Evolutionary conservation across 2,888 invertebrate genomes (phyloP).

Genomic region (Nudaria mundana): DNA sequence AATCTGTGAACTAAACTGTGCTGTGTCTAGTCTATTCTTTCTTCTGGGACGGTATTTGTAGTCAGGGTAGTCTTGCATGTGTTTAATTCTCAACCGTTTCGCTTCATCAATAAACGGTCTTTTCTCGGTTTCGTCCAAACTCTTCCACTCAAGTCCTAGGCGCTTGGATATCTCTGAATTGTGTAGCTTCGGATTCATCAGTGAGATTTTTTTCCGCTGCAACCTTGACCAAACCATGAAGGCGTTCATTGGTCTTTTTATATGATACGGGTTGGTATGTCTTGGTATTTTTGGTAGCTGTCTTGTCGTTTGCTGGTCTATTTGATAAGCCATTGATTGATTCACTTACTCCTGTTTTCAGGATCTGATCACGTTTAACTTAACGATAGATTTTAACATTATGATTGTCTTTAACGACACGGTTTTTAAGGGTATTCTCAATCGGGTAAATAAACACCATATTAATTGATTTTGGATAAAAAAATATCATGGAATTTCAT

Average conservation of each 20-base stretch:
- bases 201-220: conserved; percentile 91
- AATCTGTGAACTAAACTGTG: conserved; percentile 50
- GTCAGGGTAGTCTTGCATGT: conserved; percentile 87
- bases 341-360: conserved; percentile 16
- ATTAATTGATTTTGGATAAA: conserved; percentile 12
- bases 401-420: not conserved
- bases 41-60: conserved; percentile 86
- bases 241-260: conserved; percentile 98
- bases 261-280: conserved; percentile 84
- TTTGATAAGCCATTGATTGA: conserved; percentile 58
- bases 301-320: conserved; percentile 48
- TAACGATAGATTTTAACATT: too few species aligned
- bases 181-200: conserved; percentile 90
- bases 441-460: conserved; percentile 6
- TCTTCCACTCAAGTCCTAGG: conserved; percentile 92
- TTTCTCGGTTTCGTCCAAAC: conserved; percentile 88
- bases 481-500: too few species aligned
- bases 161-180: conserved; percentile 91
- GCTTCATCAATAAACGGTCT: conserved; percentile 95
- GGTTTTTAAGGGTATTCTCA: not conserved
- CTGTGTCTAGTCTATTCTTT: conserved; percentile 78
- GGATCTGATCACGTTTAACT: not conserved
- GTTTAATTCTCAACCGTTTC: conserved; percentile 86
- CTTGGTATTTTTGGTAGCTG: conserved; percentile 67
- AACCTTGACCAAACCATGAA: conserved; percentile 99